A percentile compares a stretch with the other conserved stretches of the same genome.
phyloP scores from a whole-genome alignment of 2,888 invertebrate genomes.

The Coenonympha glycerion region DNA sequence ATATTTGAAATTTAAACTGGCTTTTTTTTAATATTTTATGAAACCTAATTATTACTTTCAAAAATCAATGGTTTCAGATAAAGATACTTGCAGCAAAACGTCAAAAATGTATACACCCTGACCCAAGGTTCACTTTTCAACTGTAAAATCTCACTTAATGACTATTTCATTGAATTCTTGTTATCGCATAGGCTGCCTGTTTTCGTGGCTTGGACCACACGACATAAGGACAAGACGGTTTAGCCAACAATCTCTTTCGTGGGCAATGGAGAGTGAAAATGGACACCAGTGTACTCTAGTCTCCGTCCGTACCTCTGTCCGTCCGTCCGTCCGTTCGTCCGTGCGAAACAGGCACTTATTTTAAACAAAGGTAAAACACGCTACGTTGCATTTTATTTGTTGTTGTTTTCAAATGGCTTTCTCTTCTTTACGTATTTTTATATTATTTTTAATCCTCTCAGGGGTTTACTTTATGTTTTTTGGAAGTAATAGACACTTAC shows the following conservation, averaged over 20 bases:
- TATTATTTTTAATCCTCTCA: slow-evolving; percentile 1
- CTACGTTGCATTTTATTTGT: slow-evolving; percentile 39
- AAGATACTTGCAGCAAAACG: too few relatives aligned
- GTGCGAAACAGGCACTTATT: slow-evolving; percentile 2
- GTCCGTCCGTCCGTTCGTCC: too few relatives aligned
- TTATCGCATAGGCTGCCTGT: too few relatives aligned
- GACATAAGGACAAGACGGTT: slow-evolving; percentile 28
- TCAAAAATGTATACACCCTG: too few relatives aligned
- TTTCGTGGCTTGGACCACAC: slow-evolving; percentile 16
- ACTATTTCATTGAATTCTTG: too few relatives aligned
- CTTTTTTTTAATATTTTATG: too few relatives aligned
- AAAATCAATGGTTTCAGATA: too few relatives aligned
- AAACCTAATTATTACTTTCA: too few relatives aligned
- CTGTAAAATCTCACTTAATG: too few relatives aligned
- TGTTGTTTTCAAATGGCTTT: slow-evolving; percentile 21
- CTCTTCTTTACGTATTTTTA: neutral
- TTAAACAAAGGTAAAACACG: slow-evolving; percentile 28
- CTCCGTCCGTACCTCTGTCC: too few relatives aligned
- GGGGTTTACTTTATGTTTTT: neutral
- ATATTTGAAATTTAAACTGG: too few relatives aligned
- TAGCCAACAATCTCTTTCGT: slow-evolving; percentile 36
- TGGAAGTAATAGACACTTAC: neutral
- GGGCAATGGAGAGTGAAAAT: slow-evolving; percentile 39
- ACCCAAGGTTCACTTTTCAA: too few relatives aligned
- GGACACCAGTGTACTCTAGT: slow-evolving; percentile 29